Percentiles rank a stretch among this genome's conserved stretches.
These are phyloP conservation scores for Drosophila baimaii DNA, from an alignment of 1,140 invertebrate genomes.

Conservation along the genomic window DNA sequence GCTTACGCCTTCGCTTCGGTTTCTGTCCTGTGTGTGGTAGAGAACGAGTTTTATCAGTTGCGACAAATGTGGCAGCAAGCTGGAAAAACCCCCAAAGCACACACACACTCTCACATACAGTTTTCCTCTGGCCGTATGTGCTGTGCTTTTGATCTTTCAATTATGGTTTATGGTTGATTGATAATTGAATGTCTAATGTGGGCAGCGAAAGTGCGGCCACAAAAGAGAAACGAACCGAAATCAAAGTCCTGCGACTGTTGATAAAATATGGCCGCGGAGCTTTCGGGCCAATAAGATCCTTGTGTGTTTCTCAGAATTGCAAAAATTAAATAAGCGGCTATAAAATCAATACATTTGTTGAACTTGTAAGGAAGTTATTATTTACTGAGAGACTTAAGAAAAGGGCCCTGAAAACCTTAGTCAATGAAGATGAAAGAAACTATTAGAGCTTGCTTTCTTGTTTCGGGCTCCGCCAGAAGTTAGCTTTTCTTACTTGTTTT, in stretches of 20 bases:
- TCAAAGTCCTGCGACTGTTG: slow-evolving; percentile 23
- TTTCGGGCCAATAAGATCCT: not conserved
- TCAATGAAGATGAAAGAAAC: too few species aligned
- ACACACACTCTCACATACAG: slow-evolving; percentile 3
- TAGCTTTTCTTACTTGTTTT: too few species aligned
- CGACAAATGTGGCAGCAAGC: slow-evolving; percentile 65
- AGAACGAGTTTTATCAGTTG: slow-evolving; percentile 59
- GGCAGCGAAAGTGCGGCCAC: slow-evolving; percentile 30
- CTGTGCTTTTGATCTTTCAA: slow-evolving; percentile 75
- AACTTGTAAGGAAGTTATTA: not conserved
- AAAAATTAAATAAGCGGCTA: not conserved
- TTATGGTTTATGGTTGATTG: slow-evolving; percentile 77
- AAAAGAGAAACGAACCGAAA: slow-evolving; percentile 30
- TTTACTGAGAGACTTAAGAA: not conserved
- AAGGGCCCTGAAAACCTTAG: not conserved
- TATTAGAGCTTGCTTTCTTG: too few species aligned
- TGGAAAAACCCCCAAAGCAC: slow-evolving; percentile 24
- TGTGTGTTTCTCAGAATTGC: not conserved
- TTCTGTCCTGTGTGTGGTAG: slow-evolving; percentile 1
- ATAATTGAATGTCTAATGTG: slow-evolving; percentile 72
- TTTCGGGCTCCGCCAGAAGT: too few species aligned
- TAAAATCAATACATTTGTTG: not conserved
- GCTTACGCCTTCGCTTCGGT: slow-evolving; percentile 59
- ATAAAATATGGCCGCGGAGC: not conserved
- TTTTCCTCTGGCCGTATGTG: not conserved